These are phyloP conservation scores for Paguma larvata DNA, from an alignment of 2,797 vertebrate genomes.

Conservation along the genomic window DNA sequence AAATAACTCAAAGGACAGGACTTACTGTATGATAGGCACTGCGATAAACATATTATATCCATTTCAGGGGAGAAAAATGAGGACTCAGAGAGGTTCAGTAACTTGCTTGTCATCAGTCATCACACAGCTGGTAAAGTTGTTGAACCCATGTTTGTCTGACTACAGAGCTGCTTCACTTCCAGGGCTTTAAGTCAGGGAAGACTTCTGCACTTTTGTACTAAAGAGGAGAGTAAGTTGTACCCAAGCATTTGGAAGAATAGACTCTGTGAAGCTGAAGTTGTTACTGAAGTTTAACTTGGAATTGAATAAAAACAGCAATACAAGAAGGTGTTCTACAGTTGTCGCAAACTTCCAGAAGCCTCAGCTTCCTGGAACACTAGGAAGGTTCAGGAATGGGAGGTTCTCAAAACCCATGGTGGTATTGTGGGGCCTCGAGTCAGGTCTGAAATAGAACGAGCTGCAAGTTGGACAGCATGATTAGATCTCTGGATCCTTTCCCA, in stretches of 20 bases:
- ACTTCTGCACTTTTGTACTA: not conserved
- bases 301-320: slow-evolving; percentile 2
- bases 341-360: not conserved
- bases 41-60: not conserved
- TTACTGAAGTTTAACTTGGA: slow-evolving; percentile 40
- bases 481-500: not conserved
- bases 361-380: not conserved
- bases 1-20: slow-evolving; percentile 20
- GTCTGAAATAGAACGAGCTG: slow-evolving; percentile 21
- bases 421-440: not conserved
- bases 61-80: not conserved
- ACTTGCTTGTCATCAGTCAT: not conserved
- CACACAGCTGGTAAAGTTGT: slow-evolving; percentile 34
- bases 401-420: not conserved
- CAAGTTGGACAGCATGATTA: not conserved
- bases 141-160: not conserved
- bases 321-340: not conserved
- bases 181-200: not conserved
- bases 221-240: not conserved
- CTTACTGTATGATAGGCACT: not conserved
- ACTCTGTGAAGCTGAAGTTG: not conserved
- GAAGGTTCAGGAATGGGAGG: not conserved
- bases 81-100: slow-evolving; percentile 8
- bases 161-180: not conserved
- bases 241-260: slow-evolving; percentile 15